A percentile compares a stretch with the other conserved stretches of the same genome.
Evolutionary conservation across 92 coral and sea anemone species (phyloP).

Genomic region (Phenganax subtilis): DNA sequence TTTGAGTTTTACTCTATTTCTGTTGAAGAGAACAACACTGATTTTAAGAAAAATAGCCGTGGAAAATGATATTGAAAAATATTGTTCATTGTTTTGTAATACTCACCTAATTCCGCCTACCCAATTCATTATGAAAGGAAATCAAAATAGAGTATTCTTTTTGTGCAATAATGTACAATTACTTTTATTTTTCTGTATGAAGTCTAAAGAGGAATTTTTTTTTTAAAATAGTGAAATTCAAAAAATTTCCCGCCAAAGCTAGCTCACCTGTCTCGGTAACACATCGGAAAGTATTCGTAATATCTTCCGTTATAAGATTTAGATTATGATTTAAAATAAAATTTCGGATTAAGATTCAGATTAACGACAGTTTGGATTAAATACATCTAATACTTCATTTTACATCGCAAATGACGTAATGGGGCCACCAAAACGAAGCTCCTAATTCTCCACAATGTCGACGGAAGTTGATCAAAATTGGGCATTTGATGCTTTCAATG

Average conservation of each 20-base stretch:
- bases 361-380: no score
- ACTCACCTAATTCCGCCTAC: conserved; percentile 42
- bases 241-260: conserved; percentile 28
- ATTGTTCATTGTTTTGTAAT: no score
- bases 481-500: conserved; percentile 89
- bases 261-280: background rate
- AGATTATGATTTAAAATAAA: no score
- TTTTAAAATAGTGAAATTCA: background rate
- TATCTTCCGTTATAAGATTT: background rate
- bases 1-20: conserved; percentile 34
- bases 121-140: conserved; percentile 24
- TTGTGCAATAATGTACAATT: background rate
- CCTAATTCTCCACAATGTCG: conserved; percentile 70
- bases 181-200: background rate
- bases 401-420: no score
- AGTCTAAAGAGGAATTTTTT: background rate
- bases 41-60: background rate
- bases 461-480: conserved; percentile 60
- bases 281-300: background rate
- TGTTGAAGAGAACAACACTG: background rate
- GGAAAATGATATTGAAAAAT: no score
- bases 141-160: background rate
- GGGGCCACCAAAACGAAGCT: background rate
- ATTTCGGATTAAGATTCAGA: no score
- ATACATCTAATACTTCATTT: no score